These are phyloP conservation scores for Ianthella basta DNA, from an alignment of 37 sponge, comb jelly and placozoan species.

Conservation along the genomic window DNA sequence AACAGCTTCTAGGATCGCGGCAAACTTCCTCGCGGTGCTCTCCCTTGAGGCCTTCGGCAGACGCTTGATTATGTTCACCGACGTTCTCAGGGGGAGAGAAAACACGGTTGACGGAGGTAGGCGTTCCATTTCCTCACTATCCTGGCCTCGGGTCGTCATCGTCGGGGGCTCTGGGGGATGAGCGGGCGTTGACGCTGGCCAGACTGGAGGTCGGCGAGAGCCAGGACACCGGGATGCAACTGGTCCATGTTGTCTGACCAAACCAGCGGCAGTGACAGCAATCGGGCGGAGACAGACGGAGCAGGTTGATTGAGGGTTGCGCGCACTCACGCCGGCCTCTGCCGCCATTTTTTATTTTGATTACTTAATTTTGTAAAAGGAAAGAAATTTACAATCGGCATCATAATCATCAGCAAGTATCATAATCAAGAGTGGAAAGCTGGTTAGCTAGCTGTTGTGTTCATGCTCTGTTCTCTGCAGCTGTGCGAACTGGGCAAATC, in stretches of 20 bases:
- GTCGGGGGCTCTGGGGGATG: neutral
- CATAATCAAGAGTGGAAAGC: too few species aligned
- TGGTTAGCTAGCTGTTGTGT: too few species aligned
- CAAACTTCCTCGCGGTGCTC: neutral
- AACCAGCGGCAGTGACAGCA: slow-evolving; percentile 5
- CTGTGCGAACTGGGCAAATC: too few species aligned
- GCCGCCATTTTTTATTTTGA: slow-evolving; percentile 10
- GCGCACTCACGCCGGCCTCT: neutral
- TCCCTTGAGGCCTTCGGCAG: neutral
- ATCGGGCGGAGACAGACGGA: neutral
- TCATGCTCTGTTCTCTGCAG: too few species aligned
- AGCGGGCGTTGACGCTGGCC: neutral
- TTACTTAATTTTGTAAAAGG: too few species aligned
- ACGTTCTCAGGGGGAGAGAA: neutral
- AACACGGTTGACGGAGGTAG: neutral
- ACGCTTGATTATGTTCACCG: neutral
- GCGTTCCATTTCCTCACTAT: neutral
- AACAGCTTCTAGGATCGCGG: neutral
- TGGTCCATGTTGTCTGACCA: slow-evolving; percentile 22
- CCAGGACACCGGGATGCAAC: neutral
- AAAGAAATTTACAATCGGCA: too few species aligned
- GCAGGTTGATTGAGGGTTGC: neutral
- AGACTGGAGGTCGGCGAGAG: slow-evolving; percentile 19
- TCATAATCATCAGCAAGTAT: too few species aligned
- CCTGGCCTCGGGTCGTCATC: neutral